These are phyloP conservation scores for Lasioglossum leucozonium DNA, from an alignment of 2,888 invertebrate species.

Conservation along the genomic window DNA sequence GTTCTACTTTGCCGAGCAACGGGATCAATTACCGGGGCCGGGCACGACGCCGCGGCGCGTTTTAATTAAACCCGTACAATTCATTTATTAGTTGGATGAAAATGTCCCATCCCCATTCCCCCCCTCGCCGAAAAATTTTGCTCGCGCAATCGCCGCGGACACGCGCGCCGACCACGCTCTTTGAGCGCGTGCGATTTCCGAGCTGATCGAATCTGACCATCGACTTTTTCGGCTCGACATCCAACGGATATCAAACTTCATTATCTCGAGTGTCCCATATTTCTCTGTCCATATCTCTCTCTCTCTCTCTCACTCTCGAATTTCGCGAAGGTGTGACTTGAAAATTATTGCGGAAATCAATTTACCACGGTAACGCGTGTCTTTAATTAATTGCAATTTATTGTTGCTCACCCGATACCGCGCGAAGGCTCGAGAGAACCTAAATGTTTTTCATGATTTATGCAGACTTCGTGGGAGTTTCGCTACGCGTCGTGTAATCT, in stretches of 20 bases:
- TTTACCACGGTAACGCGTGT: not conserved
- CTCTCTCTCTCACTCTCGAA: not conserved
- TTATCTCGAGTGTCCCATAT: not conserved
- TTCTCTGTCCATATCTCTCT: not conserved
- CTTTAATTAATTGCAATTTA: constrained; percentile 6
- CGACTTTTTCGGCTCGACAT: not conserved
- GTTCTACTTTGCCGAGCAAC: constrained; percentile 7
- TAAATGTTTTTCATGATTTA: not conserved
- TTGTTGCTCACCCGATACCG: not conserved
- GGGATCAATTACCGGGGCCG: constrained; percentile 3
- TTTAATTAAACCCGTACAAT: constrained; percentile 9
- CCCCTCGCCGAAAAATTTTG: not conserved
- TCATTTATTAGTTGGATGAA: not conserved
- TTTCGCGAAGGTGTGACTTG: not conserved
- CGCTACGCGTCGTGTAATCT: not conserved
- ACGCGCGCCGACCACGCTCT: not conserved
- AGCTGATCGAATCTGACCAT: not conserved
- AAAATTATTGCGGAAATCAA: not conserved
- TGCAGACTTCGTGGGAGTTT: not conserved
- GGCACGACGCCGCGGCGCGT: not conserved
- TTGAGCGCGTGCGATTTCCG: not conserved
- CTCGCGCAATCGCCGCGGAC: not conserved
- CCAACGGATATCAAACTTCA: not conserved
- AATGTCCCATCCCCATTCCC: not conserved
- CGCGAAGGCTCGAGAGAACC: not conserved